Percentiles rank a stretch among this genome's conserved stretches.
Evolutionary conservation across 1,140 invertebrate genomes (phyloP).

Genomic region (Nylanderia fulva): DNA sequence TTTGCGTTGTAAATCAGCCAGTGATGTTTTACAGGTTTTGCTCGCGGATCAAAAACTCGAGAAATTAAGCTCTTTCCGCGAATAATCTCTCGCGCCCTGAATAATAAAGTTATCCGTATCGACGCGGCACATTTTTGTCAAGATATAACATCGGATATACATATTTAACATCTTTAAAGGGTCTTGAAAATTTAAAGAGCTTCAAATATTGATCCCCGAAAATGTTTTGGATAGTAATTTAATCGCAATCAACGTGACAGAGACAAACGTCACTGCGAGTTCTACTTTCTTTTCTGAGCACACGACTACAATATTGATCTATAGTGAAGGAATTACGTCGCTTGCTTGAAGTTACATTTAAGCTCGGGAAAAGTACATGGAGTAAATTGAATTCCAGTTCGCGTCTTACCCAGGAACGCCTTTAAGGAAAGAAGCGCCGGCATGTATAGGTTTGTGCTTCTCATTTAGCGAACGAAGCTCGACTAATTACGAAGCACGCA

Average conservation of each 20-base stretch:
- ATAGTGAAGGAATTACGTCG: conserved; percentile 4
- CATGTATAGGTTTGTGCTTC: conserved; percentile 1
- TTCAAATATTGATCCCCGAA: not conserved
- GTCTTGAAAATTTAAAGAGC: conserved; percentile 1
- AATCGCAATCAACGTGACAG: not conserved
- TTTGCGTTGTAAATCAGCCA: not conserved
- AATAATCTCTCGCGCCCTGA: conserved; percentile 19
- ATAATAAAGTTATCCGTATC: not conserved
- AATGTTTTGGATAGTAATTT: not conserved
- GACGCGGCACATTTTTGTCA: too few species aligned
- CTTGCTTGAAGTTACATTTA: conserved; percentile 23
- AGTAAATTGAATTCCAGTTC: conserved; percentile 33
- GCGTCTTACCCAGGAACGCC: not conserved
- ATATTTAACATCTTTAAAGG: too few species aligned
- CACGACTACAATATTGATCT: conserved; percentile 2
- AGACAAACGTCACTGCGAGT: not conserved
- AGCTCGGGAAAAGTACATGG: not conserved
- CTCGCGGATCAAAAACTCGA: not conserved
- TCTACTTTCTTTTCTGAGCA: not conserved
- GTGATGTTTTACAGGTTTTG: not conserved
- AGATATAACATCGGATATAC: too few species aligned
- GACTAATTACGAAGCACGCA: conserved; percentile 55
- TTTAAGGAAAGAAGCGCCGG: conserved; percentile 4
- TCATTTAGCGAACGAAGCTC: conserved; percentile 8
- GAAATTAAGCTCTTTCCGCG: not conserved